These are phyloP conservation scores for Clanis bilineata DNA, from an alignment of 2,888 invertebrate species.

Conservation along the genomic window DNA sequence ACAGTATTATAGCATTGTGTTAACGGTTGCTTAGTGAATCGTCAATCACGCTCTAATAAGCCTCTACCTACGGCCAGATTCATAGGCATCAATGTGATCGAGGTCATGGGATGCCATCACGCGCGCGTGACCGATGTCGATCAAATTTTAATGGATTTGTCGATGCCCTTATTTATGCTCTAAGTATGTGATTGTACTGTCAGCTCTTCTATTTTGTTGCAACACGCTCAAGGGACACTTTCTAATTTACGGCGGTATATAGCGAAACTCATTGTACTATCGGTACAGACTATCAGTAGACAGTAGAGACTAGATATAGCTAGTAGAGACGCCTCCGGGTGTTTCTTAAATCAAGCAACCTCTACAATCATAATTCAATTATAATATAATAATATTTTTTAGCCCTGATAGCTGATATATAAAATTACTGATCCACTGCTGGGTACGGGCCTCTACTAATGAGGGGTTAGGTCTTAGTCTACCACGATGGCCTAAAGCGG, in stretches of 20 bases:
- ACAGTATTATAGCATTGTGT: background rate
- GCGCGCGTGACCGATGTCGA: constrained; percentile 47
- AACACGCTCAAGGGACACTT: constrained; percentile 33
- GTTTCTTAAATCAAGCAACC: too few relatives aligned
- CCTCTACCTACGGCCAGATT: constrained; percentile 35
- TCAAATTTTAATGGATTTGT: constrained; percentile 57
- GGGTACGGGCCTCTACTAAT: too few relatives aligned
- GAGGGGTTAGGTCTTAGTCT: too few relatives aligned
- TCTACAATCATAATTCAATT: too few relatives aligned
- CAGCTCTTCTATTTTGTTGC: constrained; percentile 37
- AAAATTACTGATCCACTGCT: too few relatives aligned
- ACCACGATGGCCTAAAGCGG: too few relatives aligned
- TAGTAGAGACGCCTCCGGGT: background rate
- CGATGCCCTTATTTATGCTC: constrained; percentile 45
- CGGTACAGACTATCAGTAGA: background rate
- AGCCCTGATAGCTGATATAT: too few relatives aligned
- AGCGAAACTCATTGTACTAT: background rate
- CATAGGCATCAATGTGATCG: constrained; percentile 35
- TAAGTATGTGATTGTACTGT: constrained; percentile 30
- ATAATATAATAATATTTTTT: too few relatives aligned
- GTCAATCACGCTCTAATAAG: constrained; percentile 32
- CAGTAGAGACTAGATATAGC: background rate
- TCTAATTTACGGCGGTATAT: constrained; percentile 34
- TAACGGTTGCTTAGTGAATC: constrained; percentile 15
- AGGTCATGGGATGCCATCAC: constrained; percentile 58